phyloP scores from a whole-genome alignment of 2,113 vertebrate species.

The Myxocyprinus asiaticus region DNA sequence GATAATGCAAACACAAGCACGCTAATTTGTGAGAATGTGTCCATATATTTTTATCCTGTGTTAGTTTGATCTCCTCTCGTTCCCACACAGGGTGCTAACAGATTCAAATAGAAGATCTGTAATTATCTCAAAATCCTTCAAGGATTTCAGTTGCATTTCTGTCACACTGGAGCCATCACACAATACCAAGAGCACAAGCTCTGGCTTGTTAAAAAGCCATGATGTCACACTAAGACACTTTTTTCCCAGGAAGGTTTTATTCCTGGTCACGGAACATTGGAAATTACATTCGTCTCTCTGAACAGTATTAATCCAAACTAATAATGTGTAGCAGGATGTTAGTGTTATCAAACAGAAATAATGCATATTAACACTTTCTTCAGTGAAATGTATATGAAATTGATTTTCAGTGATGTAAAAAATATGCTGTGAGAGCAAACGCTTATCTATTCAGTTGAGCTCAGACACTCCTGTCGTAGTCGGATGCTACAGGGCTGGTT shows the following conservation, averaged over 20 bases:
- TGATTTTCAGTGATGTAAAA: constrained; percentile 29
- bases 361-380: constrained; percentile 28
- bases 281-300: constrained; percentile 23
- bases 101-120: constrained; percentile 10
- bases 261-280: neutral
- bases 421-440: constrained; percentile 14
- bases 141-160: constrained; percentile 10
- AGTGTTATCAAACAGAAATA: constrained; percentile 42
- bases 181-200: no score
- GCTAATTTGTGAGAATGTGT: neutral
- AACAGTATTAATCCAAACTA: constrained; percentile 41
- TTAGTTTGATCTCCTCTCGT: neutral
- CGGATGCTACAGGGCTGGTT: constrained; percentile 17
- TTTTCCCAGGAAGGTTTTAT: constrained; percentile 7
- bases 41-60: neutral
- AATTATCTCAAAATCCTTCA: constrained; percentile 23
- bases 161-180: neutral
- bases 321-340: constrained; percentile 36
- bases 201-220: neutral
- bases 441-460: constrained; percentile 21
- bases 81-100: neutral
- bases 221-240: constrained; percentile 2
- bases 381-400: constrained; percentile 39
- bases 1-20: neutral
- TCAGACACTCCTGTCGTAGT: neutral